These are phyloP conservation scores for Cantharis nigra DNA, from an alignment of 2,888 invertebrate genomes.

Conservation along the genomic window DNA sequence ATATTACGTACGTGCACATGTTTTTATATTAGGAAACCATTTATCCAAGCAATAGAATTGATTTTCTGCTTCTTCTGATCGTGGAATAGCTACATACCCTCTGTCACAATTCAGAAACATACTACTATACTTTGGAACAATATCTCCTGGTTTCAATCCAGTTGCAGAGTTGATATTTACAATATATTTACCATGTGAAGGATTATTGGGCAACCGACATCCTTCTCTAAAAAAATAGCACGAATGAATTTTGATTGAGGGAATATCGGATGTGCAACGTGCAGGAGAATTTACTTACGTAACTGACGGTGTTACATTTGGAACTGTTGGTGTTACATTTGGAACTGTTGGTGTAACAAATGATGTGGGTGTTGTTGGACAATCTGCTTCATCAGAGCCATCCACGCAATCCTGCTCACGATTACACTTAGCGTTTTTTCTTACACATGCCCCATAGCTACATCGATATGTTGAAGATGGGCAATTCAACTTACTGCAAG, in stretches of 20 bases:
- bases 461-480: constrained; percentile 40
- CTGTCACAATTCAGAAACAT: constrained; percentile 33
- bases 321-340: background rate
- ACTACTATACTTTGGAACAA: constrained; percentile 27
- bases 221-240: background rate
- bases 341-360: background rate
- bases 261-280: too few species aligned
- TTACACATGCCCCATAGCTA: constrained; percentile 47
- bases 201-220: constrained; percentile 39
- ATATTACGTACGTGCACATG: constrained; percentile 8
- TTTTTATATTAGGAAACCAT: background rate
- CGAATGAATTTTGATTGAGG: background rate
- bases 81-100: background rate
- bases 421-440: constrained; percentile 60
- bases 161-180: background rate
- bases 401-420: constrained; percentile 58
- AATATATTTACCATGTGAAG: constrained; percentile 39
- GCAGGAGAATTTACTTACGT: background rate
- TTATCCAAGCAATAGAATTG: background rate
- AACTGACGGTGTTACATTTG: background rate
- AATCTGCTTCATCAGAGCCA: constrained; percentile 56
- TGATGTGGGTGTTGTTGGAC: background rate
- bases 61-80: background rate
- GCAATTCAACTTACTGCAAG: constrained; percentile 30
- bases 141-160: constrained; percentile 27